Conservation (phyloP, 1,140 invertebrate species). For the Drosophila tani region DNA sequence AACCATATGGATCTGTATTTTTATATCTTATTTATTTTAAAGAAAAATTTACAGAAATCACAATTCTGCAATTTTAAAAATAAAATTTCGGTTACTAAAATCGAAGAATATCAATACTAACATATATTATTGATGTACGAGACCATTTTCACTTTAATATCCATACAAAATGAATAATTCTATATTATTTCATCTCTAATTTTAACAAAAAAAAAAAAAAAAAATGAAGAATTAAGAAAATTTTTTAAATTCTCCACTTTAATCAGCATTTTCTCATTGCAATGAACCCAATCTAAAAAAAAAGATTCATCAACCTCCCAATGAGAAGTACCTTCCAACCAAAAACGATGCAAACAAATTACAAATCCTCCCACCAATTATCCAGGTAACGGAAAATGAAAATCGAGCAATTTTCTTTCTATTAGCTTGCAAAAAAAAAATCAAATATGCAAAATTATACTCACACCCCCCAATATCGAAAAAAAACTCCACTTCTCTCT, state of each 20-base stretch:
- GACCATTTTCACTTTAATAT: too few species aligned
- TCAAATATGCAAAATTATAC: constrained; percentile 63
- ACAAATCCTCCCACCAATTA: constrained; percentile 34
- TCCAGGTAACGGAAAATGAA: constrained; percentile 15
- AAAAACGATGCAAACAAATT: constrained; percentile 20
- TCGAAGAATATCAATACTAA: background rate
- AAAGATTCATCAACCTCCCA: background rate
- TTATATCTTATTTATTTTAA: background rate
- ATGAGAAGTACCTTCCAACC: background rate
- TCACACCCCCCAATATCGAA: background rate
- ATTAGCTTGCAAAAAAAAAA: constrained; percentile 35
- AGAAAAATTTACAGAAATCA: too few species aligned
- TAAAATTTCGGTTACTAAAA: background rate
- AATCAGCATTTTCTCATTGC: background rate
- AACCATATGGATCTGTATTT: background rate
- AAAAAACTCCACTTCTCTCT: background rate
- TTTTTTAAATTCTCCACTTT: too few species aligned
- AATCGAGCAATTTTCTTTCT: constrained; percentile 47
- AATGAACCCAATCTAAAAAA: background rate
- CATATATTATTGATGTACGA: too few species aligned
- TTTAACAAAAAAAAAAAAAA: too few species aligned
- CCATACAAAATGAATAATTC: too few species aligned
- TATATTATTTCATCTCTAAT: too few species aligned
- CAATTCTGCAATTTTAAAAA: background rate
- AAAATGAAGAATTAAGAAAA: too few species aligned